Conservation (phyloP, 92 coral and sea anemone species). For the Montipora capitata region DNA sequence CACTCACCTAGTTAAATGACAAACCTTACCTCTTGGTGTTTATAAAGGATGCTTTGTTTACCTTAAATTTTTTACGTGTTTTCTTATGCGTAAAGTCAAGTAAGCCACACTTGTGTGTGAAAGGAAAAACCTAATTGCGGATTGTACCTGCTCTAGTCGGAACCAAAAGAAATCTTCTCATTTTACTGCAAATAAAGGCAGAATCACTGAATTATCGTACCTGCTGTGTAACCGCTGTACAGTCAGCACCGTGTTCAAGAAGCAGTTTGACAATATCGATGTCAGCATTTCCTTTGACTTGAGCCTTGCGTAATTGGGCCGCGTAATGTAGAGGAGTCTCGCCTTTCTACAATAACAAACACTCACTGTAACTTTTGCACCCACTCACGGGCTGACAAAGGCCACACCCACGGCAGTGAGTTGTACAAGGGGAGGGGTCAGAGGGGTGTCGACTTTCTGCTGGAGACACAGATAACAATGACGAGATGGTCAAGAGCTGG, state of each 20-base stretch:
- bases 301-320: slow-evolving; percentile 77
- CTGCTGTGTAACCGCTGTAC: slow-evolving; percentile 80
- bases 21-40: too few relatives aligned
- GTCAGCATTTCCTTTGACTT: slow-evolving; percentile 75
- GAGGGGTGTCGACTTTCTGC: background rate
- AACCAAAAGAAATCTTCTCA: too few relatives aligned
- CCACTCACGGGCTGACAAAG: background rate
- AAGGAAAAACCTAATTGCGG: too few relatives aligned
- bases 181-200: too few relatives aligned
- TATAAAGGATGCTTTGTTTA: too few relatives aligned
- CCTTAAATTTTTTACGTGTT: too few relatives aligned
- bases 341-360: slow-evolving; percentile 79
- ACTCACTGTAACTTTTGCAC: background rate
- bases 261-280: slow-evolving; percentile 81
- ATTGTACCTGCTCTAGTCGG: too few relatives aligned
- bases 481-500: too few relatives aligned
- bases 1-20: too few relatives aligned
- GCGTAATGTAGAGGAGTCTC: slow-evolving; percentile 94
- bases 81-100: too few relatives aligned
- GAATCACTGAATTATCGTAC: background rate
- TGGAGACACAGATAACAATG: too few relatives aligned
- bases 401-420: background rate
- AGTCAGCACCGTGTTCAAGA: slow-evolving; percentile 87
- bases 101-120: too few relatives aligned
- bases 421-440: background rate